Percentiles rank a stretch among this genome's conserved stretches.
Evolutionary conservation across 53 echinoderm and acorn worm genomes (phyloP).

Genomic region (Patiria pectinifera): DNA sequence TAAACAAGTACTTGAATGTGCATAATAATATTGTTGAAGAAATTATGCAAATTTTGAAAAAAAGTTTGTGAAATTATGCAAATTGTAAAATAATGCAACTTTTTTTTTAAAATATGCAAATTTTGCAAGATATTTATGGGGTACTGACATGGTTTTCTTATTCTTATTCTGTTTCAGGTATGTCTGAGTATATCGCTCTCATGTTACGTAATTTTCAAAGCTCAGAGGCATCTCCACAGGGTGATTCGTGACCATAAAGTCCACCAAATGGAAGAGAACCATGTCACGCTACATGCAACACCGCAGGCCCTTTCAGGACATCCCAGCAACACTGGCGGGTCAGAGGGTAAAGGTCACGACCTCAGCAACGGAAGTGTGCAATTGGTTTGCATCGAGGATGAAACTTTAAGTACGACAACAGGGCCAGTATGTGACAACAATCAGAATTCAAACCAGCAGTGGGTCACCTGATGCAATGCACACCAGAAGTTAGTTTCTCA

Average conservation of each 20-base stretch:
- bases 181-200: conserved; percentile 80
- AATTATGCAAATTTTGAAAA: no score
- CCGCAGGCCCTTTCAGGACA: conserved; percentile 10
- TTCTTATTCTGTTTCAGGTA: conserved; percentile 29
- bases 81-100: background rate
- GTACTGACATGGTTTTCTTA: background rate
- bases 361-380: background rate
- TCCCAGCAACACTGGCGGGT: background rate
- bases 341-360: conserved; percentile 39
- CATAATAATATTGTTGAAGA: no score
- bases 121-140: background rate
- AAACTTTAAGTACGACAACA: background rate
- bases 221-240: conserved; percentile 75
- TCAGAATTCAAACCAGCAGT: background rate
- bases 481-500: no score
- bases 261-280: conserved; percentile 21
- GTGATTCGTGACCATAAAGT: conserved; percentile 60
- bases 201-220: conserved; percentile 78
- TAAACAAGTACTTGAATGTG: no score
- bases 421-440: background rate
- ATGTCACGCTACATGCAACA: background rate
- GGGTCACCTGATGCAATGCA: background rate
- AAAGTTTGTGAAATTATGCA: background rate
- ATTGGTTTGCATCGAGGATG: background rate
- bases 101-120: no score